Evolutionary conservation across 2,113 vertebrate genomes (phyloP).

Genomic region (Oncorhynchus keta): DNA sequence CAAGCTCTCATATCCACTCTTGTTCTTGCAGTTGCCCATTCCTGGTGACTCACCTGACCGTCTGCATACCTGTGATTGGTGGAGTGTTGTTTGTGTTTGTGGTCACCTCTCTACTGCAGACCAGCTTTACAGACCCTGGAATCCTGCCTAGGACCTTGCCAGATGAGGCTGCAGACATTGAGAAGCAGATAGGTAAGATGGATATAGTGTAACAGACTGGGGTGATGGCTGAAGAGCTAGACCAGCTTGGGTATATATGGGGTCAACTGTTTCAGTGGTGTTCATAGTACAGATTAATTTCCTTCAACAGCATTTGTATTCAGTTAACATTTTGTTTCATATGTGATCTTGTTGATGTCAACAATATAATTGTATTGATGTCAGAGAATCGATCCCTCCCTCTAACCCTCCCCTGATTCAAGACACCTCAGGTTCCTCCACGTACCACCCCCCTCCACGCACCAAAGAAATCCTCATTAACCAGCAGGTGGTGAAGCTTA

Average conservation of each 20-base stretch:
- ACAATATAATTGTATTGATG: neutral
- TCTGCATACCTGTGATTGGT: slow-evolving; percentile 89
- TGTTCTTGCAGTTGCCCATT: slow-evolving; percentile 84
- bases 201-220: neutral
- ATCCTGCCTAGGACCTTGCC: slow-evolving; percentile 92
- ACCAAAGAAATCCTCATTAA: slow-evolving; percentile 93
- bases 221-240: neutral
- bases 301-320: too few relatives aligned
- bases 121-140: slow-evolving; percentile 92
- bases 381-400: neutral
- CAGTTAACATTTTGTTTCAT: neutral
- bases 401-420: slow-evolving; percentile 43
- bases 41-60: slow-evolving; percentile 83
- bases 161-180: slow-evolving; percentile 89
- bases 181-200: slow-evolving; percentile 88
- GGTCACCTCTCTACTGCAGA: slow-evolving; percentile 87
- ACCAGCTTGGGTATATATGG: neutral
- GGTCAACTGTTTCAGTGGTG: too few relatives aligned
- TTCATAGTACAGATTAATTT: too few relatives aligned
- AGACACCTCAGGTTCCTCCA: slow-evolving; percentile 91
- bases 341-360: neutral
- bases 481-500: slow-evolving; percentile 90
- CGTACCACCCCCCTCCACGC: slow-evolving; percentile 87
- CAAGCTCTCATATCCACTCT: neutral
- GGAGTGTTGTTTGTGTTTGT: slow-evolving; percentile 90